Conservation (phyloP, 2,888 invertebrate genomes). For the Dasypogon diadema region DNA sequence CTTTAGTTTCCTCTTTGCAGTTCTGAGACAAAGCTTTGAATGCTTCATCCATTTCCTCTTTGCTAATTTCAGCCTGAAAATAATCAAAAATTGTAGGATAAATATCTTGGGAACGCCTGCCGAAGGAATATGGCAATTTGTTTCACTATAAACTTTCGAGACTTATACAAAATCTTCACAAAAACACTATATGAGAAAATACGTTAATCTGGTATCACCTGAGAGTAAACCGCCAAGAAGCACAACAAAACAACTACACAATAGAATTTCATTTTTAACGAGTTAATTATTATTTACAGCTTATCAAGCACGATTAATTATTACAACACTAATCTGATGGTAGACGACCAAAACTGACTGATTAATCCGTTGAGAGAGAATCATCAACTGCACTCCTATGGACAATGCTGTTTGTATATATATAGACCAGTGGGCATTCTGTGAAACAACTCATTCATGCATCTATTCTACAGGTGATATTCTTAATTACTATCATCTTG, state of each 20-base stretch:
- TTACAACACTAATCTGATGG: conserved; percentile 12
- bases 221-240: not conserved
- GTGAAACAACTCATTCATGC: not conserved
- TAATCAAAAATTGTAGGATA: no score
- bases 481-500: conserved; percentile 17
- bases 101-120: no score
- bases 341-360: not conserved
- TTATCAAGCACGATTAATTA: not conserved
- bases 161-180: no score
- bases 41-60: conserved; percentile 60
- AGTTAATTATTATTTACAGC: conserved; percentile 6
- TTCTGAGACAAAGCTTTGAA: conserved; percentile 58
- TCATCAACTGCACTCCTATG: not conserved
- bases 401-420: not conserved
- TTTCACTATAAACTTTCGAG: no score
- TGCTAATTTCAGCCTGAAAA: conserved; percentile 57
- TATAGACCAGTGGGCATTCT: not conserved
- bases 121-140: no score
- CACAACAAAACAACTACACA: not conserved
- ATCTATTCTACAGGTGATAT: conserved; percentile 4
- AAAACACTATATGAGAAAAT: no score
- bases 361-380: not conserved
- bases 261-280: conserved; percentile 22
- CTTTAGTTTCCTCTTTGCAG: conserved; percentile 63
- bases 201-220: no score